Conservation (phyloP, 2,113 vertebrate genomes). For the Petroica traversi region DNA sequence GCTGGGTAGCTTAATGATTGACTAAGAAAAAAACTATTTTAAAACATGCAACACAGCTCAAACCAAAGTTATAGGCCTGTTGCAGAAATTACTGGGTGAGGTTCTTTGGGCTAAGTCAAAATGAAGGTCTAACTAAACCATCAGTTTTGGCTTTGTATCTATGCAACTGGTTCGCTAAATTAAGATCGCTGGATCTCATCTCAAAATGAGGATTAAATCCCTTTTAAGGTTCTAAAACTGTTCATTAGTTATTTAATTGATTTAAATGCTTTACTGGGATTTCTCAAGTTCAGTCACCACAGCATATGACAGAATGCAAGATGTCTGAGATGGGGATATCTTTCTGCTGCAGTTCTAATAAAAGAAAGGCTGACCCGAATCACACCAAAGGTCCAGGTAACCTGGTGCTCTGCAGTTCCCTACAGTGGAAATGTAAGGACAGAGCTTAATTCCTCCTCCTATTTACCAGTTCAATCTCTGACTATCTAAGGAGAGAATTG, state of each 20-base stretch:
- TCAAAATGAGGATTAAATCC: neutral
- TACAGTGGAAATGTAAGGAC: neutral
- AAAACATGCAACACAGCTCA: neutral
- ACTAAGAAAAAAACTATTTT: conserved; percentile 33
- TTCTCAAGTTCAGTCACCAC: neutral
- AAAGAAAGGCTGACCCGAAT: neutral
- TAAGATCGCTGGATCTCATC: neutral
- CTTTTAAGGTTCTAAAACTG: neutral
- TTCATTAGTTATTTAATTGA: neutral
- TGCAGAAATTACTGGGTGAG: conserved; percentile 60
- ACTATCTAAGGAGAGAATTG: neutral
- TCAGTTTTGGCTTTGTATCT: conserved; percentile 1
- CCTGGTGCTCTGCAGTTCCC: neutral
- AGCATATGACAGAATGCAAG: neutral
- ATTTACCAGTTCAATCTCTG: neutral
- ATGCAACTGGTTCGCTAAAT: conserved; percentile 31
- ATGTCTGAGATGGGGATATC: fast-evolving
- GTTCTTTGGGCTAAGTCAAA: conserved; percentile 33
- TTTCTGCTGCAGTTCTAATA: neutral
- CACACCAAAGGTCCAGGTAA: neutral
- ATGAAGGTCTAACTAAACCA: neutral
- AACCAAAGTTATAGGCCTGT: conserved; percentile 52
- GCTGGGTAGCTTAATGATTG: conserved; percentile 12
- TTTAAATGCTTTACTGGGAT: neutral
- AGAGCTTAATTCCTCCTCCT: neutral